phyloP scores from a whole-genome alignment of 2,888 invertebrate genomes.

The Drosophila rellima region DNA sequence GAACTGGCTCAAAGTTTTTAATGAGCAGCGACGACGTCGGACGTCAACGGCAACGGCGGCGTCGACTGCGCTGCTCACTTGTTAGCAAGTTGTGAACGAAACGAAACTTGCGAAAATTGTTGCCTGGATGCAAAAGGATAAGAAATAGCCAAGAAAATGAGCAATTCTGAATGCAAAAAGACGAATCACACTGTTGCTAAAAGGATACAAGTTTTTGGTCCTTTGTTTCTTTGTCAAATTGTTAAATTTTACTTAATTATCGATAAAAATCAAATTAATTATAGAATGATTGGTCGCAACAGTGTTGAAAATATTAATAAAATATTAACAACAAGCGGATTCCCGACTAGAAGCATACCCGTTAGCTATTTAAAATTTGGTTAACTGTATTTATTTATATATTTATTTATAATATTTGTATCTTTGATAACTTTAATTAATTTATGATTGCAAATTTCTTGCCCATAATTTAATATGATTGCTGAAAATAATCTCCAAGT shows the following conservation, averaged over 20 bases:
- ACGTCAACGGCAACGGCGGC: conserved; percentile 54
- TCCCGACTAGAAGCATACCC: too few species aligned
- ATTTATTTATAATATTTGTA: not conserved
- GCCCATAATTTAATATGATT: not conserved
- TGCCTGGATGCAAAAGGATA: conserved; percentile 53
- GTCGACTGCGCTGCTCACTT: conserved; percentile 19
- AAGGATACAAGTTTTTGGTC: conserved; percentile 26
- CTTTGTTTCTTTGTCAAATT: conserved; percentile 31
- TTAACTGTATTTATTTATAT: too few species aligned
- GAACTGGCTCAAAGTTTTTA: conserved; percentile 75
- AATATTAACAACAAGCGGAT: too few species aligned
- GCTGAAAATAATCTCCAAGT: not conserved
- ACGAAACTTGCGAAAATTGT: conserved; percentile 54
- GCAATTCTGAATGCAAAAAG: conserved; percentile 1
- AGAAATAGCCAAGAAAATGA: conserved; percentile 27
- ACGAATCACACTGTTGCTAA: conserved; percentile 12
- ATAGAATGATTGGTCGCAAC: not conserved
- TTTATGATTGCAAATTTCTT: not conserved
- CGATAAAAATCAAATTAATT: conserved; percentile 11
- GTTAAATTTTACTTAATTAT: conserved; percentile 10
- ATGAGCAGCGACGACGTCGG: conserved; percentile 69
- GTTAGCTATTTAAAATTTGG: too few species aligned
- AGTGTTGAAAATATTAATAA: too few species aligned
- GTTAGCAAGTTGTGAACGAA: conserved; percentile 54
- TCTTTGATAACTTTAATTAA: not conserved